phyloP scores from a whole-genome alignment of 1,140 invertebrate species.

The Aphaenogaster ashmeadi region DNA sequence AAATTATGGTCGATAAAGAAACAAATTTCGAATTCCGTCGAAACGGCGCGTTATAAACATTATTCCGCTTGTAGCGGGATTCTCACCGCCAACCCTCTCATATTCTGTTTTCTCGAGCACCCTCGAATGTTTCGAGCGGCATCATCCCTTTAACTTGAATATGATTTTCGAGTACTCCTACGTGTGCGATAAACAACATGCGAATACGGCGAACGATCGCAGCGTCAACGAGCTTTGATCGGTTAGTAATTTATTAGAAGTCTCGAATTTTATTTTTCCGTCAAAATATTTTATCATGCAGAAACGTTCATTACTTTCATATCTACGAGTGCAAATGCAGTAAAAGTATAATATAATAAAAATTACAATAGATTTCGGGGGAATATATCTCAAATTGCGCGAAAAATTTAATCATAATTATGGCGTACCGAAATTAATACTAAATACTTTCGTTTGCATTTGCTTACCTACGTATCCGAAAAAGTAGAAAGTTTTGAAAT shows the following conservation, averaged over 20 bases:
- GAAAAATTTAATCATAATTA: conserved; percentile 14
- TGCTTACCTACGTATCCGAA: conserved; percentile 54
- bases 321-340: neutral
- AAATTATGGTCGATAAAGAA: conserved; percentile 87
- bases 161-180: conserved; percentile 79
- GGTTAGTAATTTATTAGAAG: conserved; percentile 28
- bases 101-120: conserved; percentile 67
- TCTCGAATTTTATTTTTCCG: neutral
- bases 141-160: conserved; percentile 75
- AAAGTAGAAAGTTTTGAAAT: conserved; percentile 48
- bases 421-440: neutral
- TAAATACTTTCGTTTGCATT: conserved; percentile 54
- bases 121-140: conserved; percentile 68
- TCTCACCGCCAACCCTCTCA: conserved; percentile 57
- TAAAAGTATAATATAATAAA: neutral
- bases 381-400: neutral
- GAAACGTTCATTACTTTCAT: neutral
- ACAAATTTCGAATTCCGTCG: conserved; percentile 85
- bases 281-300: neutral
- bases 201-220: conserved; percentile 74
- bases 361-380: neutral
- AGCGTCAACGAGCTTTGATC: conserved; percentile 44
- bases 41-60: conserved; percentile 82
- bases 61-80: conserved; percentile 82
- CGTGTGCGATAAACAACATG: conserved; percentile 82